These are phyloP conservation scores for Nasonia vitripennis DNA, from an alignment of 1,140 invertebrate genomes.

Conservation along the genomic window DNA sequence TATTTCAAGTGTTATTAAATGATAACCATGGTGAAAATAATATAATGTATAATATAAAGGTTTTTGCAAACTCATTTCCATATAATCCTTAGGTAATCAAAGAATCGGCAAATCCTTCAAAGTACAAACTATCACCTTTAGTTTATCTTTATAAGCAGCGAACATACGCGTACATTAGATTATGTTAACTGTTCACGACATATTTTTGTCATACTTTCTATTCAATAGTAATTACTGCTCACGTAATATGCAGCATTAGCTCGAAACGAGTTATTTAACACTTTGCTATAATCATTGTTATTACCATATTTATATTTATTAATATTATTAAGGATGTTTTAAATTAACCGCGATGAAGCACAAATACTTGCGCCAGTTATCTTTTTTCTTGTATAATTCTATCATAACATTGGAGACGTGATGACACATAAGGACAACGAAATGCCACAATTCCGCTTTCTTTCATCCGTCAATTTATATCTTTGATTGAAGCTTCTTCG, in stretches of 20 bases:
- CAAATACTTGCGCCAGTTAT: constrained; percentile 44
- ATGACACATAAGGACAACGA: constrained; percentile 35
- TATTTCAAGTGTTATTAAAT: constrained; percentile 43
- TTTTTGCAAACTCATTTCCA: constrained; percentile 18
- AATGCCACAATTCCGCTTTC: constrained; percentile 24
- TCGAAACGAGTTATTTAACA: constrained; percentile 38
- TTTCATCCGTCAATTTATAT: constrained; percentile 35
- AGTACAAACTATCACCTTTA: constrained; percentile 44
- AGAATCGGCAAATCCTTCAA: constrained; percentile 34
- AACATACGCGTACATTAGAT: constrained; percentile 37
- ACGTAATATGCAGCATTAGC: constrained; percentile 16
- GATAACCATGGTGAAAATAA: constrained; percentile 41
- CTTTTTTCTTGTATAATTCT: constrained; percentile 35
- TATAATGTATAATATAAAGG: constrained; percentile 25
- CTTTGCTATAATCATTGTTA: constrained; percentile 36
- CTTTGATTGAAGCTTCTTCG: constrained; percentile 48
- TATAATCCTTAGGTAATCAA: constrained; percentile 20
- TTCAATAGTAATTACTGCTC: constrained; percentile 27
- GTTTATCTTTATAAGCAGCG: constrained; percentile 32
- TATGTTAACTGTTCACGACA: constrained; percentile 26
- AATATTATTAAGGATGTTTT: constrained; percentile 39
- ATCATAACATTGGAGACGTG: constrained; percentile 41
- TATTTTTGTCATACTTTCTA: constrained; percentile 38
- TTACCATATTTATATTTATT: constrained; percentile 36
- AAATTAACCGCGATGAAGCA: constrained; percentile 45